A percentile compares a stretch with the other conserved stretches of the same genome.
Conservation (phyloP, 2,113 vertebrate species). For the Oxyruncus cristatus region DNA sequence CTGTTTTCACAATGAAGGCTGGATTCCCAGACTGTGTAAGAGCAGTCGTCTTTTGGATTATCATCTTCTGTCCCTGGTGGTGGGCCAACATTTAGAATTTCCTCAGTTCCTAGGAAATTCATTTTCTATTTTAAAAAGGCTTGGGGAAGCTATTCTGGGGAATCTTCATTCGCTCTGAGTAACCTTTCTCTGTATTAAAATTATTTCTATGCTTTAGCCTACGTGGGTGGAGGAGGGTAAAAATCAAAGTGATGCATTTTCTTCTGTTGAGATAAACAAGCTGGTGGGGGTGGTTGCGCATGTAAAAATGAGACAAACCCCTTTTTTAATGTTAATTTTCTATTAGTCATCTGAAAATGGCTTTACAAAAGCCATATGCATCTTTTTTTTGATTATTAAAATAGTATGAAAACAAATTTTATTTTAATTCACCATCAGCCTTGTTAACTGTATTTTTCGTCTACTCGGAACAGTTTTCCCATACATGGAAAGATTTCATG, state of each 20-base stretch:
- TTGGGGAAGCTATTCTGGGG: background rate
- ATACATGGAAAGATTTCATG: background rate
- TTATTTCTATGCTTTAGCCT: background rate
- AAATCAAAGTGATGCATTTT: conserved; percentile 29
- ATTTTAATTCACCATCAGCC: background rate
- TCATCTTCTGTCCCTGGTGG: background rate
- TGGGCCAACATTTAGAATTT: background rate
- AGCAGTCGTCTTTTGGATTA: background rate
- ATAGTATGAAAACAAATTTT: background rate
- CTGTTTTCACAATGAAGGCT: background rate
- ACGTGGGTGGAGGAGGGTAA: background rate
- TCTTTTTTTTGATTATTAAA: background rate
- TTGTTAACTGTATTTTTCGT: background rate
- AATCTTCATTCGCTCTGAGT: background rate
- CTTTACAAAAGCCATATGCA: background rate
- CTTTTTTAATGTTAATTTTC: background rate
- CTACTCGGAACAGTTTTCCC: background rate
- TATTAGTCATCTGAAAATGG: background rate
- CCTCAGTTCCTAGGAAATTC: background rate
- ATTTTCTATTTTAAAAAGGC: conserved; percentile 4
- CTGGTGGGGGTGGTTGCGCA: background rate
- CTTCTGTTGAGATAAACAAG: conserved; percentile 42
- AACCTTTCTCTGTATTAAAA: conserved; percentile 20
- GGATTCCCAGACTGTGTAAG: background rate
- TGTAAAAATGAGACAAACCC: background rate